phyloP scores from a whole-genome alignment of 2,888 invertebrate genomes.

The Caenorhabditis sp. region DNA sequence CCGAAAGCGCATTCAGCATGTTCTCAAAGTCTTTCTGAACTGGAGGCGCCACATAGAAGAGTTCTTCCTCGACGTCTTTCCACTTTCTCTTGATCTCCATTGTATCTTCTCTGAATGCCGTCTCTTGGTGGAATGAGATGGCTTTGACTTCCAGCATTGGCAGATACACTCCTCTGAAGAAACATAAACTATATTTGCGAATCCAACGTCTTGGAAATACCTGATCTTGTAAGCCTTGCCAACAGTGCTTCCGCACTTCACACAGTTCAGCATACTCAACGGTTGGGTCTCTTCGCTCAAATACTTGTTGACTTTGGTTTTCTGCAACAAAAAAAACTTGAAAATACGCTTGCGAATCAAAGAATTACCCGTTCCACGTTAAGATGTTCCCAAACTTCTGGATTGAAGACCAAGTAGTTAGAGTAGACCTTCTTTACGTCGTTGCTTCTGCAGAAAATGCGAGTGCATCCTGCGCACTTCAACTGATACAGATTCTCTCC shows the following conservation, averaged over 20 bases:
- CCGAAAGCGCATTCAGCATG: slow-evolving; percentile 46
- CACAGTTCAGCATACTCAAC: slow-evolving; percentile 38
- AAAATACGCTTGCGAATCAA: no score
- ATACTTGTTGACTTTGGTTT: slow-evolving; percentile 18
- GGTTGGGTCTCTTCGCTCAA: slow-evolving; percentile 30
- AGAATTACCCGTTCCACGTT: slow-evolving; percentile 19
- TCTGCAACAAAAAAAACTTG: slow-evolving; percentile 29
- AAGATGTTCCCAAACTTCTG: slow-evolving; percentile 36
- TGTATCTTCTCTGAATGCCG: neutral
- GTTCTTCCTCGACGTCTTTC: slow-evolving; percentile 31
- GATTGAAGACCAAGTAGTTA: slow-evolving; percentile 53
- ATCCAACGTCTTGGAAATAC: slow-evolving; percentile 14
- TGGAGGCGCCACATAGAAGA: slow-evolving; percentile 44
- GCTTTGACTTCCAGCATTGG: slow-evolving; percentile 39
- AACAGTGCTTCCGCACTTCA: slow-evolving; percentile 2
- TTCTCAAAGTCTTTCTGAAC: slow-evolving; percentile 18
- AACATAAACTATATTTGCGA: neutral
- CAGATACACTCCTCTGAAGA: slow-evolving; percentile 61
- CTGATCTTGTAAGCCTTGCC: slow-evolving; percentile 61
- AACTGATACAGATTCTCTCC: slow-evolving; percentile 8
- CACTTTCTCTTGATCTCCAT: slow-evolving; percentile 28
- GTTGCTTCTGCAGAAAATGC: slow-evolving; percentile 16
- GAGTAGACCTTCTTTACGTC: slow-evolving; percentile 45
- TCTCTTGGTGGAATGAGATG: slow-evolving; percentile 3
- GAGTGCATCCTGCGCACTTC: slow-evolving; percentile 25